Evolutionary conservation across 2,797 vertebrate species (phyloP), one percentile per base, ranked within the genome.

Genomic region (Eleutherodactylus coqui): DNA sequence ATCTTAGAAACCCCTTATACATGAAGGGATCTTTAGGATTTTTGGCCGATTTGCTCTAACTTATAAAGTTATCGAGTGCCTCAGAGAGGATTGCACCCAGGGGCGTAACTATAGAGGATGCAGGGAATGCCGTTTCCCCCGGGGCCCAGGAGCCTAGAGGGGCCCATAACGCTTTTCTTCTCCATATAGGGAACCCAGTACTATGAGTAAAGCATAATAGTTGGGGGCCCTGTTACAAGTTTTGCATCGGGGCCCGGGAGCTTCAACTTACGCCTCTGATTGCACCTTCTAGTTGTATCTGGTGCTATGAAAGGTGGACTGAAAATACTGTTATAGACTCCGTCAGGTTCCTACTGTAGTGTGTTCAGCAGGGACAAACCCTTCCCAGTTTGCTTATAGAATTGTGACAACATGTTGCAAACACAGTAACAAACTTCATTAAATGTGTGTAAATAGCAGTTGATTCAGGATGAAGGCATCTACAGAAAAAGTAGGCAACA

Each of bases 371-470:
- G 67, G 85, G 53, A 43, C 73, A 13, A 60, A 47, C 78, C 64
- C 86, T 89, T 77, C 62, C 1, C 4, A 77, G 16, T 7, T 19
- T 83, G 70, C 36, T 75, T 27, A 47, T 49, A 83, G 60, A 73
- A 45, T 62, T 45, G 82, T 43, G 69, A 73, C 67, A 83, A 58
- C n/a, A 80, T 67, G 60, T 32, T 80, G 60, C 29, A 67, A 80
- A 47, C 76, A 3, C 16, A 29, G 49, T 82, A 72, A 53, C 80
- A 53, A 82, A 82, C 43, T 73, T 82, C 80, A 73, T 82, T 82
- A 82, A 55, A 85, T 70, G 75, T 85, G 64, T 79, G 49, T 78
- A 73, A 85, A 85, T 72, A 79, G 34, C 84, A 85, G 32, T 72
- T 84, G 55, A 32, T 45, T 76, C 84, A 85, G 76, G 84, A 79